Evolutionary conservation across 2,797 vertebrate species (phyloP), one percentile per base, ranked within the genome.

Genomic region (Antrozous pallidus): DNA sequence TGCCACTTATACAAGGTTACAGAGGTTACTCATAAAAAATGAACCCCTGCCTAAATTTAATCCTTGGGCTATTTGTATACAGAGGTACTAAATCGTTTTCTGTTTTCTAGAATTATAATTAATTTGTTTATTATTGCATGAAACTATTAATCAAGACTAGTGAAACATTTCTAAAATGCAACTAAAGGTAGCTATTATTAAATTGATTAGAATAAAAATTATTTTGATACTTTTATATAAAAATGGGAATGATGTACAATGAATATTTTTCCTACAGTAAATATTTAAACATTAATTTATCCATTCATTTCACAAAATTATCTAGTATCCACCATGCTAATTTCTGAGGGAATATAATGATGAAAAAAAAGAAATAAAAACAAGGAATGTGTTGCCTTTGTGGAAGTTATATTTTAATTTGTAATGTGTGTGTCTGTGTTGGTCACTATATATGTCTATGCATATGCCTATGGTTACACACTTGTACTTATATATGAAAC

Each of bases 91-190:
- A 86, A 42, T 93, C 24, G 71, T 70, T 88, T 88, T 65, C 26
- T 3, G 47, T 6, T 85, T 42, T 58, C n/a, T 88, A 47, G 33
- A 85, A 85, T 90, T 92, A 69, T 1, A 90, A 12, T 94, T 56
- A 49, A 58, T 82, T 88, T 90, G 40, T 85, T 88, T 90, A 47
- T 82, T 63, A 70, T 93, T 54, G 3, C 5, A 65, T 51, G 14
- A 11, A 49, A 82, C 10, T 92, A 70, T 51, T 67, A 85, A n/a
- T 92, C 5, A 81, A 88, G 28, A 91, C 6, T 51, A 86, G 33
- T 22, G 65, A 88, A 73, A 80, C 31, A 87, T 93, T 94, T 93
- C 20, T 71, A 74, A 94, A 92, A 73, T 42, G n/a, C 18, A 94
- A 77, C 33, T 51, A 17, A 88, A 94, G 9, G 42, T 71, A 71